Base-by-base conservation (phyloP, 2,888 invertebrate genomes). In the Labia minor region DNA sequence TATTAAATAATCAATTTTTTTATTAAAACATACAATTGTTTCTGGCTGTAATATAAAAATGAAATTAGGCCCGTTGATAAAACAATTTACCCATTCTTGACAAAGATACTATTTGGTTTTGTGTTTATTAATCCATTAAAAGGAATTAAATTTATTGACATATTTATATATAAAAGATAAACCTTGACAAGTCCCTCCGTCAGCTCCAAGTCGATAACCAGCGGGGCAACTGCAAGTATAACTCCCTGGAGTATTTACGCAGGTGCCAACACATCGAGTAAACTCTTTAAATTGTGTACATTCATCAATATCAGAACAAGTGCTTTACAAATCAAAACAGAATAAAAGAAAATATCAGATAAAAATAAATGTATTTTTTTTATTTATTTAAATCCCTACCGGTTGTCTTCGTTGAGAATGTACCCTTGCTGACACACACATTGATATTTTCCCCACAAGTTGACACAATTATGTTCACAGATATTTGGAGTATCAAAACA, bases 401-500 rank as follows among this genome's bases (percentile, higher is more conserved):
- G 83, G 74, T 90, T 90, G 72, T 91, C 88, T 1, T 78, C 72
- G 63, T 85, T 86, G 1, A 97, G 79, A 18, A 86, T 82, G 78
- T 88, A 98, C 0, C 98, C 98, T 0, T 84, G 78, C 65, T 88
- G 85, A 74, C 98, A 98, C 6, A 87, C 83, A 76, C 98, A 98
- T 65, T 88, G 84, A 77, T 90, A 95, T 0, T 91, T 85, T 0
- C 97, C 97, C 86, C 92, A 93, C 0, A 88, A 85, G 76, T 98
- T 98, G 68, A 90, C 83, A 75, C 97, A 98, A 33, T 83, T 84
- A 71, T 97, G 97, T 73, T 93, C 88, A 73, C 97, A 98, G 0
- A 87, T 72, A 20, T 75, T 75, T 8, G 73, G 73, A 4, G 72
- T 72, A 18, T 78, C 78, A 16, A 74, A 72, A 74, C 90, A 90